Evolutionary conservation across 2,888 invertebrate species (phyloP), one percentile per base, ranked within the genome.

Genomic region (Cephus rjabovi): DNA sequence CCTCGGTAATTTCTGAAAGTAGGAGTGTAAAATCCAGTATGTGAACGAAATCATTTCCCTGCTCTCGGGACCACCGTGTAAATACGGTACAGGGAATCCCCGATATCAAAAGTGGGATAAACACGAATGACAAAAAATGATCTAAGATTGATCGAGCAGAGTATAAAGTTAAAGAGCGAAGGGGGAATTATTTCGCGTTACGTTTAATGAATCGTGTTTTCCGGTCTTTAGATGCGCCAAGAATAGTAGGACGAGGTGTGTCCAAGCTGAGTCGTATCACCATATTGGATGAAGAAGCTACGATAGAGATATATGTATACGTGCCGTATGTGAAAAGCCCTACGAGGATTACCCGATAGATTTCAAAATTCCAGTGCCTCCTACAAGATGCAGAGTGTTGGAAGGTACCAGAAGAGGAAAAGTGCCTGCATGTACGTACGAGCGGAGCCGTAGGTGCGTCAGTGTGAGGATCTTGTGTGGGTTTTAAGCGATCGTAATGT

Each of bases 181-280:
- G 23, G 56, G 23, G 23, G 9, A 56, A 23, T 0, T 56, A 56
- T 56, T 56, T 56, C 56, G 56, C 56, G 56, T 56, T 56, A 23
- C 56, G 56, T 86, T 90, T 89, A 90, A 90, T 89, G 90, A 89
- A 88, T 89, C 89, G 89, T 78, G 76, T 74, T 87, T 90, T 90
- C 90, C 90, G 89, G 89, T 87, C 87, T 86, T 90, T 90, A 90
- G 90, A 88, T 89, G 87, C 88, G 89, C 87, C 86, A 88, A 81
- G 79, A 83, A 81, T 80, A 73, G 81, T 56, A 56, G 56, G 23
- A 56, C 56, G 56, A 23, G 56, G 56, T 56, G 56, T 56, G 56
- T 56, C 56, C 56, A 56, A 9, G 9, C 56, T 23, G 23, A 56
- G 9, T 15, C 23, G 56, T 9, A 56, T 15, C 23, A 23, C 56